Evolutionary conservation across 2,797 vertebrate genomes (phyloP).

Genomic region (Taenioides sp.): DNA sequence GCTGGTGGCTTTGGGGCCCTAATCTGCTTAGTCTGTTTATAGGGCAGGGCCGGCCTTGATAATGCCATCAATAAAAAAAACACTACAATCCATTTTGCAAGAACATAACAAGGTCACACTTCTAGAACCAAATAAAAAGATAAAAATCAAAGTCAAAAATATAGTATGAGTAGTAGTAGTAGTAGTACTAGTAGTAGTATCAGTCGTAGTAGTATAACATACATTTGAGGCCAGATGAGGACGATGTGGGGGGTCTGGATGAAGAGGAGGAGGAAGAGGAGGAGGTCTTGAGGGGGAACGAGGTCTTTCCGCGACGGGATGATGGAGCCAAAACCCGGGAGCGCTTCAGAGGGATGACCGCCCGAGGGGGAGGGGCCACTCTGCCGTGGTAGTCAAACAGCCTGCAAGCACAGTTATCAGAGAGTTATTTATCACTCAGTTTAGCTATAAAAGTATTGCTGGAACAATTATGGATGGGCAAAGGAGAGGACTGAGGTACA

Average conservation of each 20-base stretch:
- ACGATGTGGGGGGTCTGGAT: conserved; percentile 86
- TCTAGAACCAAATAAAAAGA: too few species aligned
- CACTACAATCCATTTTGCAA: too few species aligned
- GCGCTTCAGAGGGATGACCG: conserved; percentile 93
- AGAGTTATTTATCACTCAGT: not conserved
- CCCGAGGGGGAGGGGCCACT: conserved; percentile 91
- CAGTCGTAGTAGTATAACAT: conserved; percentile 54
- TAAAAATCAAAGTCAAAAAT: too few species aligned
- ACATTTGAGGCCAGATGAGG: conserved; percentile 89
- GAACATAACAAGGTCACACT: too few species aligned
- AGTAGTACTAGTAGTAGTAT: too few species aligned
- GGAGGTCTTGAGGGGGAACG: conserved; percentile 90
- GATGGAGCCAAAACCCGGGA: conserved; percentile 88
- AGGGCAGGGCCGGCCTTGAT: too few species aligned
- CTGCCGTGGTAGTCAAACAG: conserved; percentile 96
- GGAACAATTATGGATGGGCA: not conserved
- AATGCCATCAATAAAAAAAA: too few species aligned
- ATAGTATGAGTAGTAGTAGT: too few species aligned
- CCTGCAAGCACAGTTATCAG: conserved; percentile 66
- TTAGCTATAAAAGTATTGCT: not conserved
- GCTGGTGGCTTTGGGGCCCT: too few species aligned
- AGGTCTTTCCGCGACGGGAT: conserved; percentile 90
- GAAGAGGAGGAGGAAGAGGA: conserved; percentile 81
- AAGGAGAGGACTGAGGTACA: not conserved
- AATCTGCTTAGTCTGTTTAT: too few species aligned